Conservation (phyloP, 2,113 vertebrate species). For the Aythya baeri region DNA sequence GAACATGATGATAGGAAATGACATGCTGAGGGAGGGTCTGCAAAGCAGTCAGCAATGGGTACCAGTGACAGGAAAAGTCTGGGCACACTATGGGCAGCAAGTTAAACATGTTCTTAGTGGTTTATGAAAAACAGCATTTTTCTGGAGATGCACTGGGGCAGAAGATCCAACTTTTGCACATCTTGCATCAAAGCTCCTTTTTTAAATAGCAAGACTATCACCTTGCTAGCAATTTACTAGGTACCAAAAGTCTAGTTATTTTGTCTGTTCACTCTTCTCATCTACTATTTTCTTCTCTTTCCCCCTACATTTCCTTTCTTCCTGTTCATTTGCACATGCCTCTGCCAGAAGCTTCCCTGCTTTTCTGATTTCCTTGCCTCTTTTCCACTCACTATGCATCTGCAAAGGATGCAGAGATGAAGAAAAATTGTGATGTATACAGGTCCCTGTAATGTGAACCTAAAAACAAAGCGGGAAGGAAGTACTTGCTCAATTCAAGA, state of each 20-base stretch:
- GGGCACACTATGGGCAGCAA: neutral
- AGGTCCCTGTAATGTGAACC: neutral
- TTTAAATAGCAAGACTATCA: neutral
- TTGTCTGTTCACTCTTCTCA: neutral
- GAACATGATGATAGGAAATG: neutral
- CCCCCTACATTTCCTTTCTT: neutral
- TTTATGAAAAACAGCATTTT: neutral
- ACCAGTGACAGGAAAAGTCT: neutral
- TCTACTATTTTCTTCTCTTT: neutral
- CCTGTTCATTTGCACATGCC: rapidly evolving
- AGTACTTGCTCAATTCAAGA: neutral
- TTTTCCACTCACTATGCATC: neutral
- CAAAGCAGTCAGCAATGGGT: neutral
- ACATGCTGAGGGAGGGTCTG: neutral
- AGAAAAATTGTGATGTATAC: neutral
- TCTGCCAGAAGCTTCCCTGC: neutral
- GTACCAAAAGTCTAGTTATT: neutral
- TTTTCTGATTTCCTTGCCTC: neutral
- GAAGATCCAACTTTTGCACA: neutral
- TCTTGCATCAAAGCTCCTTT: neutral
- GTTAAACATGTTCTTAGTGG: rapidly evolving
- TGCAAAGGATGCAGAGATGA: neutral
- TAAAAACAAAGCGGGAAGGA: neutral
- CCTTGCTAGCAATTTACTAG: neutral
- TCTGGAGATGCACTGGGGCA: neutral